phyloP scores from a whole-genome alignment of 2,113 vertebrate genomes.

The Mormyrus iriodes region DNA sequence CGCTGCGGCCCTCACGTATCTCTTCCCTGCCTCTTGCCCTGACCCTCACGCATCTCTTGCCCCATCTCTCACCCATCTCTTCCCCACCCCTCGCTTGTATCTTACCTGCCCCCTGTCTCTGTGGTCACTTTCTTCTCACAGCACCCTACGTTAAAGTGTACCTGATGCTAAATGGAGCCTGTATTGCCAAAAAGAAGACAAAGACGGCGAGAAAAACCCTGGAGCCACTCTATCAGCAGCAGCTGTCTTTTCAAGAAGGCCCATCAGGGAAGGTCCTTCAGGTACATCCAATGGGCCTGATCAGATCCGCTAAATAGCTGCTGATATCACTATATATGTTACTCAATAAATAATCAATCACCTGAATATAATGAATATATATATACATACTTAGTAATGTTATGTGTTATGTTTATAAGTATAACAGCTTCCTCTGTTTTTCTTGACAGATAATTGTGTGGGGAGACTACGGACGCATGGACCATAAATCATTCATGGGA shows the following conservation, averaged over 20 bases:
- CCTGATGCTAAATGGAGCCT: constrained; percentile 91
- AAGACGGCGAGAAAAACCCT: constrained; percentile 92
- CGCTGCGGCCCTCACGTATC: background rate
- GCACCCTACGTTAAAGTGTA: constrained; percentile 98
- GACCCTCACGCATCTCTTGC: no score
- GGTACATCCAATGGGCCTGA: constrained; percentile 59
- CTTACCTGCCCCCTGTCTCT: background rate
- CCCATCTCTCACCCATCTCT: background rate
- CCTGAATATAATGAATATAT: background rate
- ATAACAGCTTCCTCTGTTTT: background rate
- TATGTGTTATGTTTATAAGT: background rate
- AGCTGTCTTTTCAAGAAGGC: constrained; percentile 91
- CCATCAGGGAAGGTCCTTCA: constrained; percentile 94
- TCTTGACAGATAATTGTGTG: constrained; percentile 87
- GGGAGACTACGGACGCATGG: constrained; percentile 98
- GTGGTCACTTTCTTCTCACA: constrained; percentile 38
- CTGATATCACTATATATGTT: background rate
- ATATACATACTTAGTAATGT: background rate
- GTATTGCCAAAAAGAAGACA: constrained; percentile 95
- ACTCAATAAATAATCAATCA: background rate
- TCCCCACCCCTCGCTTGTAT: background rate
- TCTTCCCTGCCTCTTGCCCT: no score
- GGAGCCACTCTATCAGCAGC: constrained; percentile 95
- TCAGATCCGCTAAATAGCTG: background rate
- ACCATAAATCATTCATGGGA: constrained; percentile 98